Evolutionary conservation across 2,888 invertebrate genomes (phyloP), one percentile per base, ranked within the genome.

Genomic region (Eristalis pertinax): DNA sequence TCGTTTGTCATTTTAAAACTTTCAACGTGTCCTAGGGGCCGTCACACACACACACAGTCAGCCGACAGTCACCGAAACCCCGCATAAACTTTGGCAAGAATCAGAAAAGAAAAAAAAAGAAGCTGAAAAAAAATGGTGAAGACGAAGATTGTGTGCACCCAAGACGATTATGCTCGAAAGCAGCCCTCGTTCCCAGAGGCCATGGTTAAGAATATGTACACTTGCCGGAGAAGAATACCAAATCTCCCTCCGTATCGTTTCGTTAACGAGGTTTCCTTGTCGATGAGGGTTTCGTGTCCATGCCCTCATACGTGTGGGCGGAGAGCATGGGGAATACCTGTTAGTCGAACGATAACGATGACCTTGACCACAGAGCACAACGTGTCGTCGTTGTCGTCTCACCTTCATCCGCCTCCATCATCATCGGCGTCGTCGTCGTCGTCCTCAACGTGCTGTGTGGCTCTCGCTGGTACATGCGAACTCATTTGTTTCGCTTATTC

Each of bases 361-460:
- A 82, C 85, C 85, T 86, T 86, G 85, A 82, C 82, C 82, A 85
- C 43, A 85, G 79, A 13, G 60, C 19, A n/a, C n/a, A 50, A 50
- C 50, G 50, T 50, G 50, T 50, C 50, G 43, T n/a, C 43, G n/a
- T n/a, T 13, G 43, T 43, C 43, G 50, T 8, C 50, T 50, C 50
- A 50, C 50, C 50, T 50, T 19, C 19, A 19, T 19, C 50, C 8
- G 8, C 50, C 19, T 43, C 19, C 43, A 32, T 32, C 4, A 11
- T 43, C 13, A 11, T n/a, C 1, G 5, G n/a, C n/a, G 3, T 43
- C 43, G 24, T 43, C 13, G 43, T n/a, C 1, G 15, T 43, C n/a
- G 13, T 43, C 43, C 11, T 60, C 60, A 15, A 26, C 60, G 32
- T 50, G 81, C 8, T 19, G n/a, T n/a, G n/a, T n/a, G n/a, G n/a